phyloP scores from a whole-genome alignment of 1,140 invertebrate species.

The Cotesia chilonis region DNA sequence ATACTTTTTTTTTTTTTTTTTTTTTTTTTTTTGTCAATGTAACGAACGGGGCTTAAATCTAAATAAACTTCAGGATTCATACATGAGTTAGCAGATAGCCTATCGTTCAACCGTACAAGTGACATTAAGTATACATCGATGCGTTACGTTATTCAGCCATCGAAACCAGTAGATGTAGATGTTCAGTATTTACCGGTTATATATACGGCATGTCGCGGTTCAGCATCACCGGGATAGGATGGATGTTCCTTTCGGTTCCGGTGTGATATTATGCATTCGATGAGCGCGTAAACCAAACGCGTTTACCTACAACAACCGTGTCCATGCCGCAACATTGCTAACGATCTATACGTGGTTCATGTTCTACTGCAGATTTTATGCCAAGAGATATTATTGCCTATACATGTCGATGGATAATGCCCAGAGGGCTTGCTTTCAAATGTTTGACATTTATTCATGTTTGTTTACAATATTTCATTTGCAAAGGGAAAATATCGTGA shows the following conservation, averaged over 20 bases:
- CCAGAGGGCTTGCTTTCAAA: too few relatives aligned
- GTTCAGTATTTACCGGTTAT: not conserved
- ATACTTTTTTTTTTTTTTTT: too few relatives aligned
- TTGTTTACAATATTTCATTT: too few relatives aligned
- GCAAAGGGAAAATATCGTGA: too few relatives aligned
- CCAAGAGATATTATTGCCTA: not conserved
- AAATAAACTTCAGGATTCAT: too few relatives aligned
- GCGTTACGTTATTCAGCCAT: too few relatives aligned
- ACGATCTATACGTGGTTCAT: constrained; percentile 12
- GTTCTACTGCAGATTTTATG: constrained; percentile 3
- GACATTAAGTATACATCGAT: too few relatives aligned
- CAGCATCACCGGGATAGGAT: constrained; percentile 3
- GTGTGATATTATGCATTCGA: constrained; percentile 20
- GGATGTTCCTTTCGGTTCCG: constrained; percentile 11
- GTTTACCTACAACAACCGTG: constrained; percentile 7
- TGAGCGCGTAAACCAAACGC: constrained; percentile 28
- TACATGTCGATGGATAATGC: too few relatives aligned
- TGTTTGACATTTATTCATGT: too few relatives aligned
- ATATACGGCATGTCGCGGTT: constrained; percentile 1
- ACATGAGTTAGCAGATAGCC: not conserved
- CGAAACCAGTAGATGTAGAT: not conserved
- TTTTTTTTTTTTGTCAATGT: too few relatives aligned
- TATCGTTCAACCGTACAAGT: not conserved
- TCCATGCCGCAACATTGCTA: constrained; percentile 6
- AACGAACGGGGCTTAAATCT: too few relatives aligned